phyloP scores from a whole-genome alignment of 1,140 invertebrate species.

The Zaprionus davidi region DNA sequence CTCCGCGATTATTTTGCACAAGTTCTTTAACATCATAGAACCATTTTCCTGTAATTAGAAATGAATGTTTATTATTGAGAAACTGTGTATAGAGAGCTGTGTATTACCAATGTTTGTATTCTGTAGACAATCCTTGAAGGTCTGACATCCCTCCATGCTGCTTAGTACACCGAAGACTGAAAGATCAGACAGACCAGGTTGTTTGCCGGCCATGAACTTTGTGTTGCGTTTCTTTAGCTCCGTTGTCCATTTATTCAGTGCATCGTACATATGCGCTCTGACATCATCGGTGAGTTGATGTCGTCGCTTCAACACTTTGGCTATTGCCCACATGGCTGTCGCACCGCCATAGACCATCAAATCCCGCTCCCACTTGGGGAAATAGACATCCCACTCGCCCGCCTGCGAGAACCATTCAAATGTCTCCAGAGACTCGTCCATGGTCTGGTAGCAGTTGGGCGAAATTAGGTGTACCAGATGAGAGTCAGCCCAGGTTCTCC shows the following conservation, averaged over 20 bases:
- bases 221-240: slow-evolving; percentile 89
- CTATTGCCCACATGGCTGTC: slow-evolving; percentile 96
- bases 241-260: slow-evolving; percentile 92
- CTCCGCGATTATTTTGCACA: slow-evolving; percentile 85
- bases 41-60: slow-evolving; percentile 83
- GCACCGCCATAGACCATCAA: slow-evolving; percentile 98
- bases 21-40: slow-evolving; percentile 85
- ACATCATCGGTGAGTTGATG: slow-evolving; percentile 95
- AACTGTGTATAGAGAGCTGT: not conserved
- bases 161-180: slow-evolving; percentile 96
- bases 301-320: slow-evolving; percentile 94
- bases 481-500: slow-evolving; percentile 97
- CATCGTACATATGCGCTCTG: slow-evolving; percentile 94
- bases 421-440: slow-evolving; percentile 92
- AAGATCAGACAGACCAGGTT: slow-evolving; percentile 96
- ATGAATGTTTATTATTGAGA: not conserved
- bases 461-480: slow-evolving; percentile 96
- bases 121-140: slow-evolving; percentile 93
- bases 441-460: slow-evolving; percentile 97
- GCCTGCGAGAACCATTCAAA: slow-evolving; percentile 96
- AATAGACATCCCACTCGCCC: slow-evolving; percentile 96
- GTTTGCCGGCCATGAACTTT: slow-evolving; percentile 92
- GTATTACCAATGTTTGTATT: slow-evolving; percentile 88
- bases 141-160: slow-evolving; percentile 97
- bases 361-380: slow-evolving; percentile 92